Evolutionary conservation across 1,140 invertebrate genomes (phyloP), one percentile per base, ranked within the genome.

Genomic region (Araneus ventricosus): DNA sequence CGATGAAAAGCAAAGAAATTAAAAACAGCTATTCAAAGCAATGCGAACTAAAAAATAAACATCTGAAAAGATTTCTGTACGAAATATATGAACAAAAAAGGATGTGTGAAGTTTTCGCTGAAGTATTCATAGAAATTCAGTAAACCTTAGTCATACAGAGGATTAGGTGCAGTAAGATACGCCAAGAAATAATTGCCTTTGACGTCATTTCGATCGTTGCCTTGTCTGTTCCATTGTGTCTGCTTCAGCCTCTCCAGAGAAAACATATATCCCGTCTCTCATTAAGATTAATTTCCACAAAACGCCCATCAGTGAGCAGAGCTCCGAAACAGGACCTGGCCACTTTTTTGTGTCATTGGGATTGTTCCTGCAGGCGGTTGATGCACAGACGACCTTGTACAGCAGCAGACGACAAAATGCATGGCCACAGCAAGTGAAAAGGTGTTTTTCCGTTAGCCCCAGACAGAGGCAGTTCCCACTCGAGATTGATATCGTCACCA

Each of bases 381-480:
- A 20, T 75, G 30, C 70, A 34, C 30, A 75, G 70, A 75, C 30
- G 70, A 75, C 70, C 70, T 75, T 75, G 70, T 30, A 8, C 30
- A 75, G 27, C 34, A 75, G 8, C 70, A 75, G 70, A 75, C 70
- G 8, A 75, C 30, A 34, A 67, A 75, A 34, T 75, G 30, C 20
- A 30, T 75, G 70, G 27, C 70, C 70, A 37, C 30, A 5, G 70
- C 70, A 30, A 75, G 70, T 34, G 17, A 75, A 75, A 75, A 75
- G 70, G 70, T 75, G 70, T 37, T 37, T 75, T 75, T 75, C 70
- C 70, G 70, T 75, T 75, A 75, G 30, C 30, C 30, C 17, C 70
- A 75, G 70, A 75, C 70, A 75, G 70, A 75, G 70, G 30, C 70
- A 75, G 30, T 75, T 75, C 30, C 30, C 70, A 75, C 37, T 75